A percentile compares a stretch with the other conserved stretches of the same genome.
These are phyloP conservation scores for Ctenochaetus hawaiiensis DNA, from an alignment of 2,797 vertebrate genomes.

Conservation along the genomic window DNA sequence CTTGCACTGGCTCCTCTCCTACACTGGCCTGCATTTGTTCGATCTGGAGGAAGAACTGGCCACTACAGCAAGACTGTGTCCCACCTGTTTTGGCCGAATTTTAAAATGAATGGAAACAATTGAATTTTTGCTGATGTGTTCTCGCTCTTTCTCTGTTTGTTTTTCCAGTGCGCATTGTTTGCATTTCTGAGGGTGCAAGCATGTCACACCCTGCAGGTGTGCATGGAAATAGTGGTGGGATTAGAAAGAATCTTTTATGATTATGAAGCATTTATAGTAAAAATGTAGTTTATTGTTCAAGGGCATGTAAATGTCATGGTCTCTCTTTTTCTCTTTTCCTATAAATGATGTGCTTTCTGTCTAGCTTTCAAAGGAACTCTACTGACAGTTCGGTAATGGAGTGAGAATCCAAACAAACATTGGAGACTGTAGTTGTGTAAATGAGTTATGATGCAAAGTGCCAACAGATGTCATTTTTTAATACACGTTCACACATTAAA, in stretches of 20 bases:
- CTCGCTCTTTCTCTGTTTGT: constrained; percentile 2
- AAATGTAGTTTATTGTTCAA: not conserved
- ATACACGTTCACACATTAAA: not conserved
- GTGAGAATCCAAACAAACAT: constrained; percentile 4
- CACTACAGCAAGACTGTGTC: constrained; percentile 11
- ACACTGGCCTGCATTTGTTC: constrained; percentile 49
- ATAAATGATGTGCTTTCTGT: no score
- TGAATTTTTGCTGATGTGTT: constrained; percentile 18
- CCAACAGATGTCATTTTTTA: not conserved
- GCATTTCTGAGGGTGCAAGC: not conserved
- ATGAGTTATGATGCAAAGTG: not conserved
- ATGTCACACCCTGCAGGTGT: not conserved
- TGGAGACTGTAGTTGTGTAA: not conserved
- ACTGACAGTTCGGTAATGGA: not conserved
- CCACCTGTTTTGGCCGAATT: constrained; percentile 40
- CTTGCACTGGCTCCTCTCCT: constrained; percentile 49
- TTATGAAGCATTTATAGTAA: not conserved
- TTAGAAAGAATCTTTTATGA: not conserved
- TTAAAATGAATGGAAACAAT: constrained; percentile 40
- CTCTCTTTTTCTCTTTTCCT: no score
- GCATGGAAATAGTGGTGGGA: not conserved
- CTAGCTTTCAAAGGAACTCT: no score
- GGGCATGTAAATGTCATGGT: not conserved
- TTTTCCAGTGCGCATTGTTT: not conserved
- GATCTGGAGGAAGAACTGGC: constrained; percentile 46